These are phyloP conservation scores for Cephalotes varians DNA, from an alignment of 2,888 invertebrate species.

Conservation along the genomic window DNA sequence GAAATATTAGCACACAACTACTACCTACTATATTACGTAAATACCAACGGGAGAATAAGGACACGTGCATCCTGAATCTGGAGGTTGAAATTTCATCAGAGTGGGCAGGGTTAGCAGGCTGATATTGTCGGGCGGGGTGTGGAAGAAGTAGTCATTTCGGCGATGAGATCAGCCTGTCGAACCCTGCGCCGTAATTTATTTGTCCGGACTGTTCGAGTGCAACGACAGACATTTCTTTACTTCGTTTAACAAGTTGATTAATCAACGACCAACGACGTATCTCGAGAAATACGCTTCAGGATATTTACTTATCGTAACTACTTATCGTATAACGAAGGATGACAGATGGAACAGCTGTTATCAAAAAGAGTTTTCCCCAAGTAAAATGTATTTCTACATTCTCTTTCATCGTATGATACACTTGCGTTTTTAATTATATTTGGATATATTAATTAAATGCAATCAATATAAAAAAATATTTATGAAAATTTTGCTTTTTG, in stretches of 20 bases:
- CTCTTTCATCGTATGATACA: not conserved
- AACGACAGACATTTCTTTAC: conserved; percentile 35
- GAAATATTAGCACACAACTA: not conserved
- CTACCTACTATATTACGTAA: not conserved
- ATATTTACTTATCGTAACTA: not conserved
- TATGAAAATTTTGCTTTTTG: not conserved
- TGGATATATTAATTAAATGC: not conserved
- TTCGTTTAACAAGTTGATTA: conserved; percentile 34
- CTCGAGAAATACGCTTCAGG: not conserved
- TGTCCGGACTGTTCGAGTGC: conserved; percentile 62
- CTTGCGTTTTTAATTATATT: not conserved
- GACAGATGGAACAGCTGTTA: not conserved
- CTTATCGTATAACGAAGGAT: not conserved
- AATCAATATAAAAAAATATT: not conserved
- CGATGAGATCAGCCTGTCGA: conserved; percentile 86
- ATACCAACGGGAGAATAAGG: conserved; percentile 4
- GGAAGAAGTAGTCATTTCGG: conserved; percentile 84
- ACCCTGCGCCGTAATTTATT: conserved; percentile 83
- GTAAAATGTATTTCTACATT: not conserved
- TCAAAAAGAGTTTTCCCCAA: not conserved
- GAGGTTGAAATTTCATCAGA: conserved; percentile 61
- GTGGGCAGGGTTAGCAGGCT: conserved; percentile 85
- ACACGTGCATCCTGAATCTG: conserved; percentile 3
- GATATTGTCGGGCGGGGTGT: conserved; percentile 86
- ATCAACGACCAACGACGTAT: not conserved